Percentiles rank a stretch among this genome's conserved stretches.
These are phyloP conservation scores for Echinometra lucunter DNA, from an alignment of 53 echinoderm and acorn worm genomes.

Conservation along the genomic window DNA sequence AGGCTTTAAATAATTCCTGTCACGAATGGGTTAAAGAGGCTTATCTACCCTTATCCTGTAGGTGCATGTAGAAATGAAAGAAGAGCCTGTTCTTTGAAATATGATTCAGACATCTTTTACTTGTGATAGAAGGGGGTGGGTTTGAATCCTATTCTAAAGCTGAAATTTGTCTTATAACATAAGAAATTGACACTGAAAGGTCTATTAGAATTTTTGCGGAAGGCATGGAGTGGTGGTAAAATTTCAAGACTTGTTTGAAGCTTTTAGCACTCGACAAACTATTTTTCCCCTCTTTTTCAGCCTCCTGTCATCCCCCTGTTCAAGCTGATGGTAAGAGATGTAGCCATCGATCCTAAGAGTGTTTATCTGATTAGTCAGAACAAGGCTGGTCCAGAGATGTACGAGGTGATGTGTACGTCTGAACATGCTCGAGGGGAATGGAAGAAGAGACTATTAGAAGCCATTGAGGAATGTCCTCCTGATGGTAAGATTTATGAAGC, in stretches of 20 bases:
- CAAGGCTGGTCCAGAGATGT: conserved; percentile 95
- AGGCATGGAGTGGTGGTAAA: too few species aligned
- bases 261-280: background rate
- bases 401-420: conserved; percentile 86
- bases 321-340: conserved; percentile 98
- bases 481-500: conserved; percentile 71
- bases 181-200: too few species aligned
- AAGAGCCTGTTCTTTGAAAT: too few species aligned
- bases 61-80: too few species aligned
- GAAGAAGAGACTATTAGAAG: conserved; percentile 85
- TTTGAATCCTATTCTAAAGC: too few species aligned
- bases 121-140: too few species aligned
- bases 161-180: too few species aligned
- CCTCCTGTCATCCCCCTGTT: conserved; percentile 89
- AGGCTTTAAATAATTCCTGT: too few species aligned
- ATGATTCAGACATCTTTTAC: too few species aligned
- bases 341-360: conserved; percentile 92
- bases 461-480: conserved; percentile 88
- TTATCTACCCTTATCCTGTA: too few species aligned
- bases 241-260: background rate
- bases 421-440: conserved; percentile 80
- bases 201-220: too few species aligned
- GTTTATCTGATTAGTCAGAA: conserved; percentile 92
- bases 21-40: too few species aligned
- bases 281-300: conserved; percentile 42